Percentiles rank a stretch among this genome's conserved stretches.
These are phyloP conservation scores for Pachycephala philippinensis DNA, from an alignment of 2,113 vertebrate genomes.

Conservation along the genomic window DNA sequence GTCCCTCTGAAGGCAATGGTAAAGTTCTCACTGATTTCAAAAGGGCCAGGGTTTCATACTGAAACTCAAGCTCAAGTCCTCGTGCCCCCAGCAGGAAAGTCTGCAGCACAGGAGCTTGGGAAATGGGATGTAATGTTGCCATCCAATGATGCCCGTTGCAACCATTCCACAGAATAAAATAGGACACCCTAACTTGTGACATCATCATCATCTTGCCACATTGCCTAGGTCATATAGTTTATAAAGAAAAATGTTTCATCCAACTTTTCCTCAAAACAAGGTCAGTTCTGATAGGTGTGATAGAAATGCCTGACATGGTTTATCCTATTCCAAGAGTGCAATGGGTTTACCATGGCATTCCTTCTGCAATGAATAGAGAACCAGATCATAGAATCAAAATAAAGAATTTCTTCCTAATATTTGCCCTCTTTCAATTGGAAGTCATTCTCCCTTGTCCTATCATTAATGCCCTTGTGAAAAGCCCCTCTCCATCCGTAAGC, in stretches of 20 bases:
- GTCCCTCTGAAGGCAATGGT: neutral
- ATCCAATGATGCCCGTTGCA: neutral
- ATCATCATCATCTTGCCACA: neutral
- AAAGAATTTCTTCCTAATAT: neutral
- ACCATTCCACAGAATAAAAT: neutral
- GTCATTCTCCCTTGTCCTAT: neutral
- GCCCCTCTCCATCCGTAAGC: neutral
- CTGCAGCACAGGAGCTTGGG: neutral
- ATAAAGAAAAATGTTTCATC: neutral
- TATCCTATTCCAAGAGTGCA: neutral
- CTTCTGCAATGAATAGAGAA: neutral
- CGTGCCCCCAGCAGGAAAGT: neutral
- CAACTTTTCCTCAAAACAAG: neutral
- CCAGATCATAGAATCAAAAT: neutral
- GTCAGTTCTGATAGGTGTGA: neutral
- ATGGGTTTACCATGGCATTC: rapidly evolving
- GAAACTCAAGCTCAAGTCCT: slow-evolving; percentile 3
- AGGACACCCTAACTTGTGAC: neutral
- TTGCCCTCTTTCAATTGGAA: neutral
- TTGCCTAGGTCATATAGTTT: neutral
- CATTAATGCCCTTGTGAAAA: neutral
- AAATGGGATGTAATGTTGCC: neutral
- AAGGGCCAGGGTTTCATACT: neutral
- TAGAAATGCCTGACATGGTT: neutral
- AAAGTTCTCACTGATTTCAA: slow-evolving; percentile 20